Base-by-base conservation (phyloP, 2,797 vertebrate genomes). In the Rhinatrema bivittatum region DNA sequence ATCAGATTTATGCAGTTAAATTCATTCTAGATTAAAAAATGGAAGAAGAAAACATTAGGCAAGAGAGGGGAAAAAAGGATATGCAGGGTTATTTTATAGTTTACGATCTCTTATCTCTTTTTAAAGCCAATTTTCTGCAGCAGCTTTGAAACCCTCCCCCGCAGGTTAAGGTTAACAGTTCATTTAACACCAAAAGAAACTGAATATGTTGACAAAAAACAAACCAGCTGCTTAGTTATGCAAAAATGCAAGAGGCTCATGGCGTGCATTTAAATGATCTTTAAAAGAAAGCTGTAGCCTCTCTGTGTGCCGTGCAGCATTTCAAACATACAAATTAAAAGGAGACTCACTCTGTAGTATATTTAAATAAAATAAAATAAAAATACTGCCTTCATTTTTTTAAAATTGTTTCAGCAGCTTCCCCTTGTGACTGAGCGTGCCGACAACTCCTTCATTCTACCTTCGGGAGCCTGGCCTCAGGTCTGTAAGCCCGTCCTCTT, bases 101-200 rank as follows among this genome's bases (percentile, higher is more conserved):
- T 42, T 16, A 41, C 29, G 25, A 9, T 39, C 36, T 35, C 50
- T 40, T 43, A 42, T 50, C 44, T 47, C 56, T 29, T 30, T 14
- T 22, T 14, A 45, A 33, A 60, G 16, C n/a, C n/a, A 34, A 47
- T 49, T 45, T 48, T 49, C 36, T 30, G 11, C 42, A 6, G 14
- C 43, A 29, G 34, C 42, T 45, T 43, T 20, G 49, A 56, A 57
- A 2, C n/a, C 47, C 35, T 62, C 56, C 40, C 34, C 42, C n/a
- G n/a, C n/a, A 21, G 42, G 49, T 57, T 53, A 31, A 62, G 54
- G 24, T 36, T 54, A 56, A 56, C 64, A 26, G 36, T 35, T 54
- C 31, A 53, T 51, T 43, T 3, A 39, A 45, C 0, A 1, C 32
- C 42, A 47, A 36, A 9, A 5, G 20, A 3, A 18, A 51, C 42